Base-by-base conservation (phyloP, 2,888 invertebrate species). In the Plagodis pulveraria region DNA sequence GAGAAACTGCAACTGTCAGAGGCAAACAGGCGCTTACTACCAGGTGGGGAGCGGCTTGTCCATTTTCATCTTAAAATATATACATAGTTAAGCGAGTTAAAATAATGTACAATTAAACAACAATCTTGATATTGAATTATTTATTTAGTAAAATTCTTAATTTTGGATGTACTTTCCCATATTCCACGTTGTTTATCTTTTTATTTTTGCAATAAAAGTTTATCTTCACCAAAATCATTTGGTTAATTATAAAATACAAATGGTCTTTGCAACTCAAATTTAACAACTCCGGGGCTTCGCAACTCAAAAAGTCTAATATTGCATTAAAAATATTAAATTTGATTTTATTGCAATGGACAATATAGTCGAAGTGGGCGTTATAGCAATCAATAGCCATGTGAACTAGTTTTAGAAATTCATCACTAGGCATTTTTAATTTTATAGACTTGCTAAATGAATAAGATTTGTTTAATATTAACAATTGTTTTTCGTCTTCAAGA, bases 391-490 rank as follows among this genome's bases (percentile, higher is more conserved):
- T 6, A 40, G 9, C 10, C 9, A 10, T 6, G 9, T 40, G 7
- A 5, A 40, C 40, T 6, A 40, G 10, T 8, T 40, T 40, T 40
- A 40, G 9, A 7, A 40, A 40, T 7, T 40, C 10, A 10, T 40
- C 40, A 40, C 40, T 40, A 5, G 40, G 40, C 40, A 40, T 40
- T 10, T 40, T 40, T 10, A 40, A 40, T 10, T 8, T 40, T 6
- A 40, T 40, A 10, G 7, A 8, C 10, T 6, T 10, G 10, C 10
- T 40, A 40, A 6, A 40, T 10, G 5, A 6, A 35, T 47, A 47
- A 4, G 47, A 35, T 34, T 47, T 47, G 12, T 47, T 47, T 36
- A 47, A 36, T 33, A 47, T 47, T 34, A 47, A 36, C 5, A 47
- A 32, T 9, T 47, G 47, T 9, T 11, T 47, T 2, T 47, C 32